These are phyloP conservation scores for Calcarius lapponicus DNA, from an alignment of 2,797 vertebrate genomes.

Conservation along the genomic window DNA sequence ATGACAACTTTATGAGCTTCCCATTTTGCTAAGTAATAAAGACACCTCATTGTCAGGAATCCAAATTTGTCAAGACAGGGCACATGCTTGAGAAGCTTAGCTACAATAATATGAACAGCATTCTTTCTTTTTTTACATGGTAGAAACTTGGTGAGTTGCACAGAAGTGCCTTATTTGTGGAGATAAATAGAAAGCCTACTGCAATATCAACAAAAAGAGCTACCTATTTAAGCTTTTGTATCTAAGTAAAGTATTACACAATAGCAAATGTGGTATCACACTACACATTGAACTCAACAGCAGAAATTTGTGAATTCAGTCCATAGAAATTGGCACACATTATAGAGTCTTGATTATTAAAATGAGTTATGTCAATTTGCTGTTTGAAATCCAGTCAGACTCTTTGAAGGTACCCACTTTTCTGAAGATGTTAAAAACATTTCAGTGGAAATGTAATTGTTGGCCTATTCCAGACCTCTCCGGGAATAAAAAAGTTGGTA, in stretches of 20 bases:
- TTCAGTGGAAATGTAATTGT: not conserved
- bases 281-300: not conserved
- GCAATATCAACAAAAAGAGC: not conserved
- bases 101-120: not conserved
- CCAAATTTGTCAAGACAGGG: not conserved
- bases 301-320: not conserved
- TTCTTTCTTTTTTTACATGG: not conserved
- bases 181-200: not conserved
- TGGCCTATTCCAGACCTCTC: not conserved
- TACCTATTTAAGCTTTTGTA: not conserved
- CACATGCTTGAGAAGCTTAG: not conserved
- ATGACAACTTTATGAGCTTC: not conserved
- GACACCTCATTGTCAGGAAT: not conserved
- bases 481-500: not conserved
- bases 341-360: not conserved
- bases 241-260: not conserved
- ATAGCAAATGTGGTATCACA: not conserved
- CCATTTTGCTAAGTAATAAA: not conserved
- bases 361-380: not conserved
- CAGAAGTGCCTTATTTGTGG: not conserved
- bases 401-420: not conserved
- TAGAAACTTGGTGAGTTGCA: not conserved
- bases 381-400: not conserved
- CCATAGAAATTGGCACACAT: not conserved
- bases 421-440: not conserved